Evolutionary conservation across 2,797 vertebrate species (phyloP), one percentile per base, ranked within the genome.

Genomic region (Ctenopoma kingsleyae): DNA sequence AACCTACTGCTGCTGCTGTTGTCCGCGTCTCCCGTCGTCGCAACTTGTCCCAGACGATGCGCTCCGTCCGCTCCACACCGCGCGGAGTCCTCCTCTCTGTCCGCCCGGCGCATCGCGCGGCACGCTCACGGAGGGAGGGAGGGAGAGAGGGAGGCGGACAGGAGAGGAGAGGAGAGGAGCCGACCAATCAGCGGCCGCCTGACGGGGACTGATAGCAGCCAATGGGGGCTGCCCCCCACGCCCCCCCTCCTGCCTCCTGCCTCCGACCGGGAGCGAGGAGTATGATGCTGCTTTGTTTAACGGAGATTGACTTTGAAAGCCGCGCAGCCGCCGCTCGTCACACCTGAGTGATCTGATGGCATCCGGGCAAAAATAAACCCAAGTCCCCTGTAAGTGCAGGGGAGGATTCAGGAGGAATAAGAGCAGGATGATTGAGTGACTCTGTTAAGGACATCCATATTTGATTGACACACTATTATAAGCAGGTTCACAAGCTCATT

Each of bases 141-240:
- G 30, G 30, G 30, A 32, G 30, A 54, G 60, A 32, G 13, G 32
- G 36, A 20, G 47, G 6, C 72, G 67, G 79, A 32, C 36, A 32
- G 17, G 43, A 19, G 43, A 19, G 17, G 17, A 8, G 62, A 72
- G 70, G 76, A 71, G 72, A 62, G 71, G 43, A 67, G 74, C 63
- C 38, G 83, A 12, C 94, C 93, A 94, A 94, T 94, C 87, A 91
- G 89, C 7, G 41, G 71, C 58, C 47, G 30, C 35, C 57, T 67
- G 27, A 40, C 11, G 43, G 17, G 53, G 52, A 15, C 35, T 44
- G 53, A 55, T 12, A 6, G 53, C 63, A 83, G 80, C 88, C 87
- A 86, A 90, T 89, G 13, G 30, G 0, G 6, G 27, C 50, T 11
- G 15, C 15, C 25, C 46, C 16, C 6, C 41, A 2, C 38, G 1